phyloP scores from a whole-genome alignment of 37 sponge, comb jelly and placozoan species.

The Amphimedon queenslandica region DNA sequence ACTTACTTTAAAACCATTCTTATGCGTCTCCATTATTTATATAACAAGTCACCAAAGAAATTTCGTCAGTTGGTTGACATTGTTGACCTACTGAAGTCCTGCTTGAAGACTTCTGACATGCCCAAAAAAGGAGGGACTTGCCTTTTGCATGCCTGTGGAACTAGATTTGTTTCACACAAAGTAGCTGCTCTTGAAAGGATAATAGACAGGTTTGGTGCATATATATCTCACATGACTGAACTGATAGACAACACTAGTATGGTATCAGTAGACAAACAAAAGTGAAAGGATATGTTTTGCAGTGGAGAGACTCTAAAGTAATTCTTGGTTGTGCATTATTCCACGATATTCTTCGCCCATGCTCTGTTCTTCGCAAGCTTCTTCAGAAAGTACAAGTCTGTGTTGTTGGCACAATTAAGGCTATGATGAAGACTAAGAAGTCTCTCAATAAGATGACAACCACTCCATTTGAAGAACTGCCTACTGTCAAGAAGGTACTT shows the following conservation, averaged over 20 bases:
- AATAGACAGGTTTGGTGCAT: constrained; percentile 57
- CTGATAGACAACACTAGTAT: constrained; percentile 44
- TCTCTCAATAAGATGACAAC: constrained; percentile 33
- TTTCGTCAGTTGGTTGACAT: constrained; percentile 53
- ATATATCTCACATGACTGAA: constrained; percentile 48
- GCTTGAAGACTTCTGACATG: constrained; percentile 40
- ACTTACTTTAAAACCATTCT: constrained; percentile 46
- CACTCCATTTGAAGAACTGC: constrained; percentile 31
- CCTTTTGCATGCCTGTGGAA: constrained; percentile 62
- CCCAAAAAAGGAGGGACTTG: constrained; percentile 42
- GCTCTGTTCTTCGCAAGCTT: constrained; percentile 37
- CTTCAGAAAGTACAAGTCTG: constrained; percentile 59
- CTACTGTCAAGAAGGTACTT: constrained; percentile 59
- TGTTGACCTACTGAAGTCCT: constrained; percentile 33
- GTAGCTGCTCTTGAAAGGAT: constrained; percentile 46
- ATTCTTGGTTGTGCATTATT: constrained; percentile 71
- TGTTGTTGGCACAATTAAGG: constrained; percentile 54
- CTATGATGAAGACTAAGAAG: constrained; percentile 42
- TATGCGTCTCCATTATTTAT: constrained; percentile 43
- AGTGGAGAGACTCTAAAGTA: constrained; percentile 50
- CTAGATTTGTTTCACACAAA: constrained; percentile 64
- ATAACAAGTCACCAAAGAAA: constrained; percentile 65
- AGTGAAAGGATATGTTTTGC: constrained; percentile 35
- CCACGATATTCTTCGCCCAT: constrained; percentile 60
- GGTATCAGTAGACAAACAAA: constrained; percentile 45